These are phyloP conservation scores for Tipula helvola DNA, from an alignment of 2,888 invertebrate genomes.

Conservation along the genomic window DNA sequence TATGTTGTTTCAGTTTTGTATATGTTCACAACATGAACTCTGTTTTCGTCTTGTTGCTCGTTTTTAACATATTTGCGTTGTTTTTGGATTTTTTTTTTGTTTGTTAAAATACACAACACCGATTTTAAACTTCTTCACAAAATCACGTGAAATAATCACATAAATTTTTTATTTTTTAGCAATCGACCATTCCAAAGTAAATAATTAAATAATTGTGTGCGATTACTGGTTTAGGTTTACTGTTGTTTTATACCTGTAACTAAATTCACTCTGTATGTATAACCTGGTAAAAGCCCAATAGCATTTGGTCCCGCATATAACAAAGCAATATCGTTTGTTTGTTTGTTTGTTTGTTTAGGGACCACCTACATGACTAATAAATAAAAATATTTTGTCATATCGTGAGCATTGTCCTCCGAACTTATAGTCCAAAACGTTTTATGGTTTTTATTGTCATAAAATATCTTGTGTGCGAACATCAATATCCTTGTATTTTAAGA, in stretches of 20 bases:
- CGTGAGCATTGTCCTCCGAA: not conserved
- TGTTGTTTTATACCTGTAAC: no score
- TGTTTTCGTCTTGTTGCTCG: not conserved
- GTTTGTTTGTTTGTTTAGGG: not conserved
- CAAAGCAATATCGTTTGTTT: not conserved
- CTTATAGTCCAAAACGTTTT: not conserved
- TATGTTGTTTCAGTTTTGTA: not conserved
- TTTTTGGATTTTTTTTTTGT: not conserved
- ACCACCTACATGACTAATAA: not conserved
- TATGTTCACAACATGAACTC: slow-evolving; percentile 7
- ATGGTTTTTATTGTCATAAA: not conserved
- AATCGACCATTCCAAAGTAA: not conserved
- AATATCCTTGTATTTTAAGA: not conserved
- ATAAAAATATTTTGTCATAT: not conserved
- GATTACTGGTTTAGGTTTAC: no score
- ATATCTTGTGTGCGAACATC: not conserved
- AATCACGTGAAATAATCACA: not conserved
- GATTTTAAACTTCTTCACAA: not conserved
- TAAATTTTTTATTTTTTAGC: not conserved
- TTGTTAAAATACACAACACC: not conserved
- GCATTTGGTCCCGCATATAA: not conserved
- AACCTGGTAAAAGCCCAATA: not conserved
- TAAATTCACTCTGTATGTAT: not conserved
- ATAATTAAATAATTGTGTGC: no score
- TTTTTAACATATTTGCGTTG: not conserved